A percentile compares a stretch with the other conserved stretches of the same genome.
phyloP scores from a whole-genome alignment of 2,888 invertebrate species.

The Sphecodes monilicornis region DNA sequence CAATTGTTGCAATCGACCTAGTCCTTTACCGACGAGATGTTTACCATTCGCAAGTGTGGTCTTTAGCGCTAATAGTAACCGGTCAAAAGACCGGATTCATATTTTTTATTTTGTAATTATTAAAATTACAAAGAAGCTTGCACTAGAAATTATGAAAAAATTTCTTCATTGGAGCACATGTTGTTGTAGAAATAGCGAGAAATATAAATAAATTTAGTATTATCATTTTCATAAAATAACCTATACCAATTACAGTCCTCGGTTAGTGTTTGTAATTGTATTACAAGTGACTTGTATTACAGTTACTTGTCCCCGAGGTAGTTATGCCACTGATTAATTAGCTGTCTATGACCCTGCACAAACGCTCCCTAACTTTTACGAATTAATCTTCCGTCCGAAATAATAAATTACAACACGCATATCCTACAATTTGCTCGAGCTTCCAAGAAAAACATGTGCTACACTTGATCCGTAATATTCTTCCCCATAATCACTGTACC shows the following conservation, averaged over 20 bases:
- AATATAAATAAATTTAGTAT: no score
- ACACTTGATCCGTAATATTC: not conserved
- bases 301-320: constrained; percentile 9
- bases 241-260: no score
- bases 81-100: no score
- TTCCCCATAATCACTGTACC: not conserved
- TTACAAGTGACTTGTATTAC: not conserved
- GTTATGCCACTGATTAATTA: constrained; percentile 53
- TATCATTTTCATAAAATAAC: no score
- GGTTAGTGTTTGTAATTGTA: no score
- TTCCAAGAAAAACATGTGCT: not conserved
- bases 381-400: constrained; percentile 49
- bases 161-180: no score
- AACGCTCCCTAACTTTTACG: constrained; percentile 20
- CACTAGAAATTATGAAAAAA: no score
- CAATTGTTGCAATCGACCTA: not conserved
- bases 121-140: no score
- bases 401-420: constrained; percentile 55
- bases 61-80: no score
- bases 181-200: no score
- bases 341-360: constrained; percentile 46
- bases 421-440: constrained; percentile 51
- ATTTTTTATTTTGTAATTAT: no score
- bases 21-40: not conserved
- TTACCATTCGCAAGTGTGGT: constrained; percentile 9